phyloP scores from a whole-genome alignment of 2,797 vertebrate genomes.

The Coracias cyanogaster region DNA sequence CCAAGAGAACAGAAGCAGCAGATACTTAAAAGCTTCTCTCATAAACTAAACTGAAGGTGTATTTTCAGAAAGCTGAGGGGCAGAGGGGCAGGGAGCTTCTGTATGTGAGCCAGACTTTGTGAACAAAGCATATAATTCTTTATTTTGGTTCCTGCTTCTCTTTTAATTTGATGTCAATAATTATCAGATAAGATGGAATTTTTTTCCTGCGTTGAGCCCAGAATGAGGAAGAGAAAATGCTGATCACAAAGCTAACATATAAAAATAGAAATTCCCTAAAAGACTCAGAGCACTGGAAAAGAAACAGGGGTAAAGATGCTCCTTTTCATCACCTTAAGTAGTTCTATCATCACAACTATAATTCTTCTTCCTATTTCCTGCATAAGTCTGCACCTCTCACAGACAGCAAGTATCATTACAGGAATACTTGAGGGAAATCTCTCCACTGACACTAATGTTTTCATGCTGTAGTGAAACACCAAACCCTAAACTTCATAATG shows the following conservation, averaged over 20 bases:
- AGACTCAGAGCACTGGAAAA: not conserved
- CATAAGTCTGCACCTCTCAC: not conserved
- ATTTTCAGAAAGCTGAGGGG: not conserved
- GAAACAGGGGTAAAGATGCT: not conserved
- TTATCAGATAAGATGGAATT: accelerated
- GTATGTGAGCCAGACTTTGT: accelerated
- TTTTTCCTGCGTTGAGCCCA: not conserved
- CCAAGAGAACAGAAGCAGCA: not conserved
- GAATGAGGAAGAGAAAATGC: not conserved
- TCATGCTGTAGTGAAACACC: not conserved
- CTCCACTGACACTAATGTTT: not conserved
- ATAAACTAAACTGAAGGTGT: not conserved
- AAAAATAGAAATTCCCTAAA: not conserved
- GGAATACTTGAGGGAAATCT: not conserved
- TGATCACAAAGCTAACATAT: not conserved
- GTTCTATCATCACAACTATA: not conserved
- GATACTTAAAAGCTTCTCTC: not conserved
- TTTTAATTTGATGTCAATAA: not conserved
- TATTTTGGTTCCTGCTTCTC: not conserved
- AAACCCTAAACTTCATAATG: not conserved
- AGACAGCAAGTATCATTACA: not conserved
- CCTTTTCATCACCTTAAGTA: not conserved
- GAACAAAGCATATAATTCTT: not conserved
- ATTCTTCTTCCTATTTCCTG: not conserved
- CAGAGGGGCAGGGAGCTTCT: not conserved